Conservation (phyloP, 30 jellyfish, hydroid and myxozoan species). For the Turritopsis rubra region DNA sequence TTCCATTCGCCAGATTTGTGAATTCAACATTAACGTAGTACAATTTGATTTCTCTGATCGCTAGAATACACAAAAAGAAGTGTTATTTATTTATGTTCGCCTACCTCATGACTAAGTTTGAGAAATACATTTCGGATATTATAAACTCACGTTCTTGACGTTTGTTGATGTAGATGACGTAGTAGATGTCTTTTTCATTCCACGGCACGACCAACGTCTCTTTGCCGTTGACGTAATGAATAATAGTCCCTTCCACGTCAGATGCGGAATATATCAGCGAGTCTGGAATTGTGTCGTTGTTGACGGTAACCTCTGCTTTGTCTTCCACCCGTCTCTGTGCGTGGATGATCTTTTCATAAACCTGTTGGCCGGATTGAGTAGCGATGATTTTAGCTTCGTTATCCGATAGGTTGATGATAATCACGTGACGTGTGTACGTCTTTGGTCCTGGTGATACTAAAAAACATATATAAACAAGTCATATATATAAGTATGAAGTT, state of each 20-base stretch:
- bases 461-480: background rate
- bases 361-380: constrained; percentile 3
- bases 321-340: constrained; percentile 29
- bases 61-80: background rate
- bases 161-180: constrained; percentile 31
- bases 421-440: constrained; percentile 16
- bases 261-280: constrained; percentile 26
- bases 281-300: constrained; percentile 23
- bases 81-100: too few species aligned
- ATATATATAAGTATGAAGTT: too few species aligned
- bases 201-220: constrained; percentile 36
- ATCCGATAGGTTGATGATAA: constrained; percentile 28
- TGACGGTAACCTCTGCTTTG: background rate
- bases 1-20: constrained; percentile 59
- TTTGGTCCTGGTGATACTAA: constrained; percentile 8
- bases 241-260: constrained; percentile 19
- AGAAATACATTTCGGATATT: background rate
- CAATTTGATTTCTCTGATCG: constrained; percentile 55
- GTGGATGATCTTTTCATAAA: constrained; percentile 18
- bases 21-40: constrained; percentile 61
- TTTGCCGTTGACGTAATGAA: constrained; percentile 23
- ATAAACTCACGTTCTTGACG: constrained; percentile 24
- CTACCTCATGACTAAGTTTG: background rate
- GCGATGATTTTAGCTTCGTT: constrained; percentile 29
- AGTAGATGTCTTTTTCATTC: constrained; percentile 18